Percentiles rank a stretch among this genome's conserved stretches.
Conservation (phyloP, 2,888 invertebrate genomes). For the Alloscopus bannaensis region DNA sequence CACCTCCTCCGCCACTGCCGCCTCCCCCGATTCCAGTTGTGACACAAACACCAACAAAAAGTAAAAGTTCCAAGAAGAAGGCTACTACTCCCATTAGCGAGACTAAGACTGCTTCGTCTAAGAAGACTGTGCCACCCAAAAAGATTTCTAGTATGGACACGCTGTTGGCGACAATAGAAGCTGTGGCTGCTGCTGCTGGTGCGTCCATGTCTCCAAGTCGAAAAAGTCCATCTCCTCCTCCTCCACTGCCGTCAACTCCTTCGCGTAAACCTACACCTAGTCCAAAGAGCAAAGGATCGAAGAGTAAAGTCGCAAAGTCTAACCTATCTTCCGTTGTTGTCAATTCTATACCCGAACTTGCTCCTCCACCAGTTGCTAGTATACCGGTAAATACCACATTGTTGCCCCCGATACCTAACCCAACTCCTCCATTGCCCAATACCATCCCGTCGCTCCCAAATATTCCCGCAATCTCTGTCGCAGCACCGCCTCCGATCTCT, state of each 20-base stretch:
- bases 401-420: constrained; percentile 5
- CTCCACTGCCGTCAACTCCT: constrained; percentile 23
- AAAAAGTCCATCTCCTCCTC: constrained; percentile 28
- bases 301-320: constrained; percentile 46
- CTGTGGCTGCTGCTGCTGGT: constrained; percentile 61
- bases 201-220: constrained; percentile 23
- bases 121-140: constrained; percentile 56
- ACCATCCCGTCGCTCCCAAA: constrained; percentile 21
- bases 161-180: constrained; percentile 62
- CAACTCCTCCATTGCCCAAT: constrained; percentile 23
- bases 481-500: not conserved
- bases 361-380: constrained; percentile 23
- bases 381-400: not conserved
- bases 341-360: constrained; percentile 43
- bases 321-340: too few relatives aligned
- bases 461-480: constrained; percentile 12
- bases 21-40: constrained; percentile 49
- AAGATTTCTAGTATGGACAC: constrained; percentile 65
- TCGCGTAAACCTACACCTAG: constrained; percentile 60
- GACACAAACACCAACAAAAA: constrained; percentile 51
- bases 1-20: constrained; percentile 53
- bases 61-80: constrained; percentile 58
- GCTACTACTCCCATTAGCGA: constrained; percentile 43
- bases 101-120: constrained; percentile 59
- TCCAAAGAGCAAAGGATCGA: constrained; percentile 50